phyloP scores from a whole-genome alignment of 2,888 invertebrate species.

The Cantharis rustica region DNA sequence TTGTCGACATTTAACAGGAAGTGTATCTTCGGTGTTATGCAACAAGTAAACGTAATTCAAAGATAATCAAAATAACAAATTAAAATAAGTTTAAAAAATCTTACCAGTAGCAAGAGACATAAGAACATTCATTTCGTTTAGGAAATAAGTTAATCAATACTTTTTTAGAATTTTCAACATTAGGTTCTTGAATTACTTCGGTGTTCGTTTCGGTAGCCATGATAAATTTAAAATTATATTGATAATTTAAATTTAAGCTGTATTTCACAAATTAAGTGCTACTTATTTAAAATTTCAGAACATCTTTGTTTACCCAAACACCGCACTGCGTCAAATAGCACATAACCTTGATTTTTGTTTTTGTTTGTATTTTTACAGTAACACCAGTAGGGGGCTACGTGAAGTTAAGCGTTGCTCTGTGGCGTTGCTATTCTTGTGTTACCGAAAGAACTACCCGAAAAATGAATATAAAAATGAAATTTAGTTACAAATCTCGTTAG shows the following conservation, averaged over 20 bases:
- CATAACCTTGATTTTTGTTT: slow-evolving; percentile 11
- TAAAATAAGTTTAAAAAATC: slow-evolving; percentile 38
- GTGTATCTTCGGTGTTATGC: neutral
- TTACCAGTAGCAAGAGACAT: slow-evolving; percentile 88
- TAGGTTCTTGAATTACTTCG: slow-evolving; percentile 43
- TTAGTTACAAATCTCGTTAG: neutral
- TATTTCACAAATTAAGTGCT: neutral
- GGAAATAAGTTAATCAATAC: slow-evolving; percentile 63
- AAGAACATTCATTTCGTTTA: slow-evolving; percentile 79
- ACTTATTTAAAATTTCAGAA: neutral
- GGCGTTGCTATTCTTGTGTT: neutral
- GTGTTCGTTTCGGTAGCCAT: slow-evolving; percentile 47
- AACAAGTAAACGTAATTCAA: neutral
- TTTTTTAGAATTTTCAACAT: slow-evolving; percentile 43
- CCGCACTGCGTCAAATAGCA: slow-evolving; percentile 4
- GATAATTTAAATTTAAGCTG: neutral
- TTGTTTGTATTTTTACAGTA: neutral
- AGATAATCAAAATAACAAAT: neutral
- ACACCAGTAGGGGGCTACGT: neutral
- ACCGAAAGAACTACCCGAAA: neutral
- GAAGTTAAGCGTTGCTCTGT: neutral
- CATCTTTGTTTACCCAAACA: slow-evolving; percentile 3
- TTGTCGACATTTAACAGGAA: neutral
- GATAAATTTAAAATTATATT: neutral
- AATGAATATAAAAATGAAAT: too few relatives aligned